These are phyloP conservation scores for Drosophila murphyi DNA, from an alignment of 1,140 invertebrate genomes.

Conservation along the genomic window DNA sequence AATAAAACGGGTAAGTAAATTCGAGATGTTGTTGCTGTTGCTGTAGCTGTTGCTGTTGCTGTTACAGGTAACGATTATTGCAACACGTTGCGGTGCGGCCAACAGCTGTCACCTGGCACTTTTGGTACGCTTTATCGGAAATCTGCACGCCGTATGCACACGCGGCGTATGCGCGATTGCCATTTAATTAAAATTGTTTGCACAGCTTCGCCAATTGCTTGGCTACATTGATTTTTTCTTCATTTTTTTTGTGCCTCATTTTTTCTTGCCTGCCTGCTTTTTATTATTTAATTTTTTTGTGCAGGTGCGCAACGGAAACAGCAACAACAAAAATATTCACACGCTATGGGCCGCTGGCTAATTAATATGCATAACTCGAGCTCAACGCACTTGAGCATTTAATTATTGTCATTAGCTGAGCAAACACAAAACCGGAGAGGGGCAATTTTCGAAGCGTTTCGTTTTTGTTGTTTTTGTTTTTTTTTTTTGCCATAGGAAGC, in stretches of 20 bases:
- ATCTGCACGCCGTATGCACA: constrained; percentile 52
- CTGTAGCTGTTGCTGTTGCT: constrained; percentile 46
- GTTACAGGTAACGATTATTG: constrained; percentile 56
- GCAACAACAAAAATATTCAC: constrained; percentile 64
- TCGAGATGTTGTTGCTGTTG: constrained; percentile 55
- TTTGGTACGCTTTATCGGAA: constrained; percentile 60
- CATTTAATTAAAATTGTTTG: constrained; percentile 82
- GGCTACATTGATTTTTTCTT: constrained; percentile 54
- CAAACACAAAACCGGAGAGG: constrained; percentile 49
- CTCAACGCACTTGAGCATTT: constrained; percentile 65
- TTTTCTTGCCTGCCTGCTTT: constrained; percentile 5
- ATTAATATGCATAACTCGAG: constrained; percentile 64
- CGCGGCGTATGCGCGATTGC: constrained; percentile 79
- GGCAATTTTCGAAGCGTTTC: constrained; percentile 1
- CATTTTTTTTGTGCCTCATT: constrained; percentile 49
- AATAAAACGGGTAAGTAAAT: constrained; percentile 67
- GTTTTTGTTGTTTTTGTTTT: neutral
- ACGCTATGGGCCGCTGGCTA: constrained; percentile 54
- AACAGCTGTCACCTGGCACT: constrained; percentile 79
- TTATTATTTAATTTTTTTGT: constrained; percentile 3
- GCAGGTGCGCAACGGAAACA: constrained; percentile 71
- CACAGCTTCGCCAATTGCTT: constrained; percentile 56
- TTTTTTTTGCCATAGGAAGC: constrained; percentile 17
- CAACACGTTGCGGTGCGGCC: constrained; percentile 60
- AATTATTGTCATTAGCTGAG: constrained; percentile 73